Base-by-base conservation (phyloP, 2,113 vertebrate species). In the Misgurnus mizolepis region DNA sequence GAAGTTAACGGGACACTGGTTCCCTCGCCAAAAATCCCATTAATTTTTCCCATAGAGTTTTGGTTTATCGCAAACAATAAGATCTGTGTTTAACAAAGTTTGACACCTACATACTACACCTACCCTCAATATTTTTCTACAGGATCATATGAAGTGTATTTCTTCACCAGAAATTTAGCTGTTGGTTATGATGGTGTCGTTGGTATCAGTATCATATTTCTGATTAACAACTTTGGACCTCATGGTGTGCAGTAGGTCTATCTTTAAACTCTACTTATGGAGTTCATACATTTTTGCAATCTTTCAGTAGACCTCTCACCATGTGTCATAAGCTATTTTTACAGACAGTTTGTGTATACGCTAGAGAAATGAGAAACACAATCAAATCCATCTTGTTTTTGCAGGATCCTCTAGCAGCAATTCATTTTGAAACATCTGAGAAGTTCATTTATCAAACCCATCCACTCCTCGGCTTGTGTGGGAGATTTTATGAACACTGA, bases 401-500 rank as follows among this genome's bases (percentile, higher is more conserved):
- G 39, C 56, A 10, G 64, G n/a, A 50, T 75, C 67, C 80, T 79
- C 78, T 80, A 76, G 64, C 62, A 80, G 84, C 74, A 73, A 83
- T 80, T 80, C 62, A 78, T 81, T 83, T 78, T 81, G 67, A 79
- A 81, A 81, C 71, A 83, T 61, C 22, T 62, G 56, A 43, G 53
- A 55, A 79, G 83, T 82, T 82, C 77, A 84, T 84, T 68, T 43
- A 58, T 84, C 80, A 79, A 34, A 40, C 9, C 68, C 71, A 66
- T 17, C 65, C 67, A 50, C 75, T 66, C 50, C 62, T 67, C 69
- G 39, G 40, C 75, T 61, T 82, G 62, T 40, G 2, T 41, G 43
- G 76, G 64, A 70, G 74, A 79, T 75, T 82, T 72, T 73, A 66
- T 73, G 70, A 84, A 72, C 58, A 56, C 67, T 79, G 71, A 70